Percentiles rank a stretch among this genome's conserved stretches.
Evolutionary conservation across 2,797 vertebrate species (phyloP).

Genomic region (Pipistrellus pipistrellus): DNA sequence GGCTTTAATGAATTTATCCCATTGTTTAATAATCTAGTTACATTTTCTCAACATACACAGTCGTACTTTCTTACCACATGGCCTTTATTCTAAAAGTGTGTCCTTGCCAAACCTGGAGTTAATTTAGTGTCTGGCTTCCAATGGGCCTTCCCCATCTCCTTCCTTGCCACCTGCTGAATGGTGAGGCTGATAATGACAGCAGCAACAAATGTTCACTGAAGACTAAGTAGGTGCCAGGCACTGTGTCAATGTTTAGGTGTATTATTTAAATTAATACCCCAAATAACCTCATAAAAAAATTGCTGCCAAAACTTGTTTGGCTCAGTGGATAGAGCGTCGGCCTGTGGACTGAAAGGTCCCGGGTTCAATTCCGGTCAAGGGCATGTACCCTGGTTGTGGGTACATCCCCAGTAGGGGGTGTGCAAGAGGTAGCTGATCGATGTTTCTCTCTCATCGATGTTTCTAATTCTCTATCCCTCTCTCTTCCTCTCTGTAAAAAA

Average conservation of each 20-base stretch:
- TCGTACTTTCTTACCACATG: not conserved
- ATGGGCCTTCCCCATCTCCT: not conserved
- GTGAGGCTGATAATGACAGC: not conserved
- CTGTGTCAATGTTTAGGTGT: not conserved
- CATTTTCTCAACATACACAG: not conserved
- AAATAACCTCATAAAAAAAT: slow-evolving; percentile 52
- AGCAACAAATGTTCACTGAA: not conserved
- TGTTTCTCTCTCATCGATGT: too few species aligned
- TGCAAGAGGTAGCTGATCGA: too few species aligned
- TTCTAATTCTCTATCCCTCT: too few species aligned
- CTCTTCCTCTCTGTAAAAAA: too few species aligned
- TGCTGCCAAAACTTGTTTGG: not conserved
- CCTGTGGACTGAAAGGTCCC: too few species aligned
- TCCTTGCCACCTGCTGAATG: not conserved
- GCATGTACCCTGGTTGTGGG: too few species aligned
- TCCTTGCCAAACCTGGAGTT: not conserved
- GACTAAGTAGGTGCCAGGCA: not conserved
- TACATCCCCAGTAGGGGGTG: too few species aligned
- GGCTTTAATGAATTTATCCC: not conserved
- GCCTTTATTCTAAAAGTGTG: not conserved
- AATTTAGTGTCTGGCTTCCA: not conserved
- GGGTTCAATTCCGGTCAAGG: too few species aligned
- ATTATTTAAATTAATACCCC: slow-evolving; percentile 31
- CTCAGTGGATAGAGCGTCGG: too few species aligned
- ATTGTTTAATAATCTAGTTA: slow-evolving; percentile 2